Evolutionary conservation across 2,888 invertebrate species (phyloP).

Genomic region (Coelinius sp.): DNA sequence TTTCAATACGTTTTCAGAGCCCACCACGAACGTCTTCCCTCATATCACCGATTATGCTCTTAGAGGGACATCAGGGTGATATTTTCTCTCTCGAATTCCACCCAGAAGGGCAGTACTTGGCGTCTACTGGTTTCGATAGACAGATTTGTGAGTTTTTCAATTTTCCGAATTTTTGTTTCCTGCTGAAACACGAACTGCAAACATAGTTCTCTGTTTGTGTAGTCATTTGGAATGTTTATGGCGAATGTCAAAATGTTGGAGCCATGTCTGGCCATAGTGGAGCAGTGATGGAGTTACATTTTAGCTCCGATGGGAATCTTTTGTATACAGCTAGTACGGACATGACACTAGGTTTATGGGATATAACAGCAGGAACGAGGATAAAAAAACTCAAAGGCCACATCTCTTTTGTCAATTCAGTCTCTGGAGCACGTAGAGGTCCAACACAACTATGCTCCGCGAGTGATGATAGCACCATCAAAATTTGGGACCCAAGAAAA

Average conservation of each 20-base stretch:
- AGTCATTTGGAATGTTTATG: constrained; percentile 97
- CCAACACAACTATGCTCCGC: constrained; percentile 93
- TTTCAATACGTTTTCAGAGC: constrained; percentile 69
- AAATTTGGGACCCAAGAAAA: constrained; percentile 94
- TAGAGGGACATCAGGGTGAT: constrained; percentile 98
- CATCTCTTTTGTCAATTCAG: constrained; percentile 81
- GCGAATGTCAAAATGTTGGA: constrained; percentile 97
- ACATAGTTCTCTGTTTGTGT: constrained; percentile 57
- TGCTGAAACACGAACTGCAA: too few species aligned
- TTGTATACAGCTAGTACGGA: constrained; percentile 95
- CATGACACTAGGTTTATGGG: constrained; percentile 96
- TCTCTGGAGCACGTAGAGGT: constrained; percentile 85
- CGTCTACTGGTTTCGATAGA: constrained; percentile 95
- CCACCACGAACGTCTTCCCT: constrained; percentile 89
- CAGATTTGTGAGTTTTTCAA: constrained; percentile 84
- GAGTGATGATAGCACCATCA: constrained; percentile 94
- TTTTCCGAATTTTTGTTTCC: not conserved
- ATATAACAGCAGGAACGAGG: constrained; percentile 88
- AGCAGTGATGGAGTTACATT: constrained; percentile 93
- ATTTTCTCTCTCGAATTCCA: constrained; percentile 94
- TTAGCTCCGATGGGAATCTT: constrained; percentile 86
- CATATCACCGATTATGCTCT: constrained; percentile 93
- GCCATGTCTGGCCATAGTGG: constrained; percentile 95
- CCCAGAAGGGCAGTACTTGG: constrained; percentile 94
- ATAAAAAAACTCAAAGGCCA: constrained; percentile 93